Conservation (phyloP, 2,888 invertebrate species). For the Aleiodes alternator region DNA sequence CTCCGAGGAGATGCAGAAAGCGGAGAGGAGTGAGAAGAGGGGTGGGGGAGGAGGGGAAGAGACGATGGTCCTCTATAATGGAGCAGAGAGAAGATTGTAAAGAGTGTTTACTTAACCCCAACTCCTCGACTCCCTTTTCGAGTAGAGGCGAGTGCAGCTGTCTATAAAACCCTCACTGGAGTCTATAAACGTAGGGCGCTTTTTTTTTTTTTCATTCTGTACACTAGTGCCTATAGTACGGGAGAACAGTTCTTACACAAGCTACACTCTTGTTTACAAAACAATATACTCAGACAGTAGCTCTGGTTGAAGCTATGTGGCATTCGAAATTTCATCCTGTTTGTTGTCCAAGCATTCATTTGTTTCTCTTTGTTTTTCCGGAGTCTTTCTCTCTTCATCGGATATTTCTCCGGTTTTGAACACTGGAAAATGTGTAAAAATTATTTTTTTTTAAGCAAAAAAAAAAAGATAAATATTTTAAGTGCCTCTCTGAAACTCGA, state of each 20-base stretch:
- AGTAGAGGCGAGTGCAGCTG: constrained; percentile 56
- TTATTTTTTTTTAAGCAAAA: neutral
- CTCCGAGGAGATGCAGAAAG: neutral
- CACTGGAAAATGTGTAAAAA: neutral
- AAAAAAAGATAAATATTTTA: neutral
- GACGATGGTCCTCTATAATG: constrained; percentile 1
- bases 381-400: neutral
- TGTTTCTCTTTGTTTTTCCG: too few relatives aligned
- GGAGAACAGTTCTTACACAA: constrained; percentile 57
- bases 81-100: constrained; percentile 56
- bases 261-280: constrained; percentile 57
- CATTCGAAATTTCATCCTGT: neutral
- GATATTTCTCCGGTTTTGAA: neutral
- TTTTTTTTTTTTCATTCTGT: neutral
- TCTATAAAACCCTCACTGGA: constrained; percentile 55
- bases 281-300: constrained; percentile 51
- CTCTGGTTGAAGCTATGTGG: neutral
- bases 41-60: too few relatives aligned
- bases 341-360: neutral
- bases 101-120: constrained; percentile 63
- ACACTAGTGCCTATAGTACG: constrained; percentile 27
- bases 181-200: constrained; percentile 38
- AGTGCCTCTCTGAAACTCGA: neutral
- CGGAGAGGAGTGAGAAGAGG: too few relatives aligned
- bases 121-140: constrained; percentile 38